Evolutionary conservation across 2,888 invertebrate species (phyloP).

Genomic region (Salticus scenicus): DNA sequence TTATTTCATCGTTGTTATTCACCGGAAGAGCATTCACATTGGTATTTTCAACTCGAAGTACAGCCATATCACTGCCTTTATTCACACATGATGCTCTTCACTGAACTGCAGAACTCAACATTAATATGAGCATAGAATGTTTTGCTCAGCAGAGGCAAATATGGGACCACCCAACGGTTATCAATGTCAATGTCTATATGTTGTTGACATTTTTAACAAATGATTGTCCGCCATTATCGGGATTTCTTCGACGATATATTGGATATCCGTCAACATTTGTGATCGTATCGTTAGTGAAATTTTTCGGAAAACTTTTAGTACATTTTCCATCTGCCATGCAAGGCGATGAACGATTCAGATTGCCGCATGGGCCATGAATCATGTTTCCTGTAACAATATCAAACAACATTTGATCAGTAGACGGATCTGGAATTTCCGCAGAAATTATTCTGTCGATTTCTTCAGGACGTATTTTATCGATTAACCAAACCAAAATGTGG

Average conservation of each 20-base stretch:
- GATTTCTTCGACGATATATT: slow-evolving; percentile 19
- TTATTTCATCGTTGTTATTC: too few species aligned
- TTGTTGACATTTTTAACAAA: slow-evolving; percentile 7
- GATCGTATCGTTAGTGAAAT: background rate
- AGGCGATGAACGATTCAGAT: slow-evolving; percentile 1
- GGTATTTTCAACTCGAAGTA: too few species aligned
- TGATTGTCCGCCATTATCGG: slow-evolving; percentile 21
- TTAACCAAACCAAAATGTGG: slow-evolving; percentile 71
- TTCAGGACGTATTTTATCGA: slow-evolving; percentile 67
- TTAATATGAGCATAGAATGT: too few species aligned
- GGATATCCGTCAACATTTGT: background rate
- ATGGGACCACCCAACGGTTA: too few species aligned
- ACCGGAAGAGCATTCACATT: too few species aligned
- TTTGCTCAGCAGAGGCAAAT: too few species aligned
- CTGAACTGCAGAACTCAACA: too few species aligned
- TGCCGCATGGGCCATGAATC: slow-evolving; percentile 10
- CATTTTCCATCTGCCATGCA: slow-evolving; percentile 27
- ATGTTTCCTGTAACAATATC: slow-evolving; percentile 16
- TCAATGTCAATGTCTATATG: too few species aligned
- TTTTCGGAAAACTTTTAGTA: slow-evolving; percentile 11
- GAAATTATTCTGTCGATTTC: slow-evolving; percentile 67
- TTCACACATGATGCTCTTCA: too few species aligned
- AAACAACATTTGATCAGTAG: slow-evolving; percentile 7
- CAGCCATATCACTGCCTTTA: too few species aligned
- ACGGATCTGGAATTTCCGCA: slow-evolving; percentile 71